phyloP scores from a whole-genome alignment of 2,113 vertebrate species.

The Naja naja region DNA sequence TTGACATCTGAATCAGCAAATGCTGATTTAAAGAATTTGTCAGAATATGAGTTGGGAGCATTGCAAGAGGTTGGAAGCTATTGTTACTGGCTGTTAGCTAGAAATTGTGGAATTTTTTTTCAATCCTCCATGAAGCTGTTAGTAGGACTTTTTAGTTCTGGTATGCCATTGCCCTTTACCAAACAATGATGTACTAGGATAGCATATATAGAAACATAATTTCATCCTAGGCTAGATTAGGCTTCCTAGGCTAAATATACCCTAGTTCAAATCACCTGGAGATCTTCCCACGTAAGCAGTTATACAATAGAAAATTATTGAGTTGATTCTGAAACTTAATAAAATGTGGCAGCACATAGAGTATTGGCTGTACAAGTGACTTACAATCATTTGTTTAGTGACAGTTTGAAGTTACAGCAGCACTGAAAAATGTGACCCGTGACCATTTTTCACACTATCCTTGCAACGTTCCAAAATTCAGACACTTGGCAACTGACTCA shows the following conservation, averaged over 20 bases:
- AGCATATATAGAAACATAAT: neutral
- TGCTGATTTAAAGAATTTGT: neutral
- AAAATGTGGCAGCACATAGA: neutral
- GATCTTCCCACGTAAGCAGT: neutral
- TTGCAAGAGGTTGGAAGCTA: neutral
- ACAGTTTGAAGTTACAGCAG: neutral
- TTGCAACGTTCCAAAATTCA: neutral
- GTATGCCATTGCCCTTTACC: neutral
- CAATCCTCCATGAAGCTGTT: neutral
- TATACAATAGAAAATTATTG: neutral
- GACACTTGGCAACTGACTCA: neutral
- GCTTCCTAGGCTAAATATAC: neutral
- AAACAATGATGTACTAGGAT: neutral
- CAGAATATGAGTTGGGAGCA: neutral
- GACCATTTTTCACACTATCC: neutral
- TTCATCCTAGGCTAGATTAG: neutral
- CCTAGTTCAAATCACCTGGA: neutral
- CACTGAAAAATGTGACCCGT: neutral
- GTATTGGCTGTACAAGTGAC: neutral
- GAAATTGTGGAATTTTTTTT: neutral
- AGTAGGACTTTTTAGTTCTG: neutral
- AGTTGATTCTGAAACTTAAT: neutral
- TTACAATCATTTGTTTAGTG: neutral
- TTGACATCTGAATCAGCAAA: neutral
- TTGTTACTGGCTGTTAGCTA: neutral